phyloP scores from a whole-genome alignment of 2,113 vertebrate species.

The Piprites chloris region DNA sequence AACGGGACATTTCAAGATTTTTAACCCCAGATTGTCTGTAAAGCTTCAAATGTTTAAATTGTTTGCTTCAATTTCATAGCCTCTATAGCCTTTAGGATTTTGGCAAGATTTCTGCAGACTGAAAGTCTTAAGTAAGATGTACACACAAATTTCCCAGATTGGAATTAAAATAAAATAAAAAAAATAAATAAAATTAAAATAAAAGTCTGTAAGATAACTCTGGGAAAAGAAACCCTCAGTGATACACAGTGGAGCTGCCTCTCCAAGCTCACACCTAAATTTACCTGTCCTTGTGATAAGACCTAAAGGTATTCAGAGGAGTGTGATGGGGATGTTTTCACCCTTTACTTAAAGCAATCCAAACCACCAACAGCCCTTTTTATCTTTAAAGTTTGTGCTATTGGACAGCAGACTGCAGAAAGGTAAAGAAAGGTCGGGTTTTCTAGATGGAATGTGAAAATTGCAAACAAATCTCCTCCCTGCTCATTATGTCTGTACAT shows the following conservation, averaged over 20 bases:
- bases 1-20: constrained; percentile 12
- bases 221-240: background rate
- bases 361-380: background rate
- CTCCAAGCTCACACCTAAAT: background rate
- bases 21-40: constrained; percentile 44
- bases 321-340: background rate
- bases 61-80: constrained; percentile 39
- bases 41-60: constrained; percentile 50
- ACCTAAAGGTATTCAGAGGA: background rate
- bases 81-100: constrained; percentile 4
- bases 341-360: background rate
- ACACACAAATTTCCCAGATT: background rate
- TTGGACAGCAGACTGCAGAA: background rate
- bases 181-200: too few species aligned
- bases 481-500: background rate
- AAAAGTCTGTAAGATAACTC: background rate
- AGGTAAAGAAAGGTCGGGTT: background rate
- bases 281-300: background rate
- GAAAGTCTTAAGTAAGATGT: background rate
- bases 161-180: background rate
- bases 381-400: background rate
- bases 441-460: background rate
- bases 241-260: background rate
- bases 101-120: constrained; percentile 14
- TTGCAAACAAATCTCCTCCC: constrained; percentile 1